Conservation (phyloP, 2,113 vertebrate genomes). For the Myxocyprinus asiaticus region DNA sequence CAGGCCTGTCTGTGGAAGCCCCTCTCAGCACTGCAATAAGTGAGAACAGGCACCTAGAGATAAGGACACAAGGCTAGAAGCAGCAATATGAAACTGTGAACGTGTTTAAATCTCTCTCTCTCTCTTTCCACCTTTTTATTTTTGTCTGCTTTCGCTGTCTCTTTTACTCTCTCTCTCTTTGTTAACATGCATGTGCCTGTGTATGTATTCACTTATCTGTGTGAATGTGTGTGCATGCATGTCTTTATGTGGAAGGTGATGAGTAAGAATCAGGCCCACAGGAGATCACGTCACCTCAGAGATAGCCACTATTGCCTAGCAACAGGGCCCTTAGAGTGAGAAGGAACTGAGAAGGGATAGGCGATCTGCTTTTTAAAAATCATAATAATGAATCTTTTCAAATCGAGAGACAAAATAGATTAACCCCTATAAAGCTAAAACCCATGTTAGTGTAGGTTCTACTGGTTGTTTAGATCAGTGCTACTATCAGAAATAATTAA, state of each 20-base stretch:
- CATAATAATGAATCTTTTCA: slow-evolving; percentile 61
- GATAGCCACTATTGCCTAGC: slow-evolving; percentile 69
- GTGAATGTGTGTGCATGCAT: slow-evolving; percentile 31
- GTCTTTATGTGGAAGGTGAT: slow-evolving; percentile 62
- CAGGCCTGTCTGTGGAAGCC: slow-evolving; percentile 10
- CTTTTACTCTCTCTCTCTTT: slow-evolving; percentile 10
- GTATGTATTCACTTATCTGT: slow-evolving; percentile 15
- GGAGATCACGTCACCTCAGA: slow-evolving; percentile 64
- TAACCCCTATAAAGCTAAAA: slow-evolving; percentile 36
- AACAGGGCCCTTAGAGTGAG: slow-evolving; percentile 64
- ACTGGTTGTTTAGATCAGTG: too few relatives aligned
- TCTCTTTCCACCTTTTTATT: background rate
- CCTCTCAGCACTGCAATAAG: slow-evolving; percentile 70
- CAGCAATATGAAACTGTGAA: slow-evolving; percentile 55
- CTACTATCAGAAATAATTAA: too few relatives aligned
- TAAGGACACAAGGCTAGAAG: slow-evolving; percentile 61
- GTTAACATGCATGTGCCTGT: slow-evolving; percentile 19
- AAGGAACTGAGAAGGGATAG: slow-evolving; percentile 66
- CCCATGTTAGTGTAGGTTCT: slow-evolving; percentile 26
- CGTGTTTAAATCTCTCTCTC: background rate
- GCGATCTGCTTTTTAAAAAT: slow-evolving; percentile 65
- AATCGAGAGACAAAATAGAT: slow-evolving; percentile 44
- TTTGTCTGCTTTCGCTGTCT: slow-evolving; percentile 1
- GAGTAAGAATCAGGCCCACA: slow-evolving; percentile 66
- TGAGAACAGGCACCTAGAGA: slow-evolving; percentile 70